A percentile compares a stretch with the other conserved stretches of the same genome.
These are phyloP conservation scores for Himantopus leucocephalus DNA, from an alignment of 2,113 vertebrate species.

Conservation along the genomic window DNA sequence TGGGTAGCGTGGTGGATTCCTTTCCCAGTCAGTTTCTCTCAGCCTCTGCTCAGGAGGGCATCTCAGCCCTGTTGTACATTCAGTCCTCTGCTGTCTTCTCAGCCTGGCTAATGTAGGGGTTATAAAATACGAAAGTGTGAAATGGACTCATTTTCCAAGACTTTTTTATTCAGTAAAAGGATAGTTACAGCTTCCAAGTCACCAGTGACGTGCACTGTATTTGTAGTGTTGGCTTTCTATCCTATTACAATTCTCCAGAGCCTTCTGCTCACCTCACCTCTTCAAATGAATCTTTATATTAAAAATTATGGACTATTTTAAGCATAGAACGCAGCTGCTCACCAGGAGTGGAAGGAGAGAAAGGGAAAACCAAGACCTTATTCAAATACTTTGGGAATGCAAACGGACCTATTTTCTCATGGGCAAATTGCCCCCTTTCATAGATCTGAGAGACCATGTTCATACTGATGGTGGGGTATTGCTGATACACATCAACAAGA, in stretches of 20 bases:
- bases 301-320: neutral
- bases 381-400: neutral
- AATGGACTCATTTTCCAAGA: neutral
- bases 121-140: neutral
- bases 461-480: neutral
- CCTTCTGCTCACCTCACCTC: neutral
- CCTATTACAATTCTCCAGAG: neutral
- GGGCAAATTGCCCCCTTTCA: neutral
- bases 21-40: neutral
- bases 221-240: neutral
- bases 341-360: neutral
- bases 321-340: neutral
- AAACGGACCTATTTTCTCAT: neutral
- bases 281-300: neutral
- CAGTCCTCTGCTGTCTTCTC: neutral
- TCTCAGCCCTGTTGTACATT: neutral
- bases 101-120: neutral
- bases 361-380: neutral
- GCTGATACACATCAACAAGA: neutral
- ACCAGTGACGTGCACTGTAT: neutral
- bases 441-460: neutral
- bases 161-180: neutral
- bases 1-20: accelerated
- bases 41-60: neutral
- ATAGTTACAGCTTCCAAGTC: neutral